Percentiles rank a stretch among this genome's conserved stretches.
These are phyloP conservation scores for Zaprionus ornatus DNA, from an alignment of 1,140 invertebrate species.

Conservation along the genomic window DNA sequence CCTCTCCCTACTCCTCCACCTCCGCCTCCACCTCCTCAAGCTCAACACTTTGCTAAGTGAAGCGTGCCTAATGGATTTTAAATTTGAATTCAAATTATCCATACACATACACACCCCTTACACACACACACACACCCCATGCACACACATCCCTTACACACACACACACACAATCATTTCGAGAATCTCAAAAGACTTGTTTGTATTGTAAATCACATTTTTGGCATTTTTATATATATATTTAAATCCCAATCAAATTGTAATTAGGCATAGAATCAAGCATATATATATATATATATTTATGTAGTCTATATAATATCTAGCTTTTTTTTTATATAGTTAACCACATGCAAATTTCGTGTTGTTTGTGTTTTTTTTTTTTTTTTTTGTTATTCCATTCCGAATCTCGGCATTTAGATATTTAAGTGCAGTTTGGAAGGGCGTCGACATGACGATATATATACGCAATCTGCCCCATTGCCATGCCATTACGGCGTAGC, in stretches of 20 bases:
- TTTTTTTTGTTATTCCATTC: conserved; percentile 52
- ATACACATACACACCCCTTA: conserved; percentile 36
- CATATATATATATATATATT: conserved; percentile 5
- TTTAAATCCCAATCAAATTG: conserved; percentile 4
- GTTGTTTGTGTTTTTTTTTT: conserved; percentile 44
- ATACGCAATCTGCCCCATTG: conserved; percentile 24
- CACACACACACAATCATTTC: conserved; percentile 50
- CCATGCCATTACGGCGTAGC: background rate
- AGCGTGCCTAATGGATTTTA: conserved; percentile 63
- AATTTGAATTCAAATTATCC: conserved; percentile 48
- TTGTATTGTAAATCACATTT: conserved; percentile 47
- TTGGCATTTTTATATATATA: conserved; percentile 35
- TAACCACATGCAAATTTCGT: conserved; percentile 60
- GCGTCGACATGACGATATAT: conserved; percentile 24
- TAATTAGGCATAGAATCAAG: background rate
- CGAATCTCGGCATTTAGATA: conserved; percentile 61
- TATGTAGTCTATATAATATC: conserved; percentile 28
- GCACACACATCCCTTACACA: conserved; percentile 19
- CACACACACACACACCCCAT: conserved; percentile 18
- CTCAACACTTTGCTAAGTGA: background rate
- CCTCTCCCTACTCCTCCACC: background rate
- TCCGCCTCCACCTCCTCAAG: background rate
- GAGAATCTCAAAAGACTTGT: conserved; percentile 79
- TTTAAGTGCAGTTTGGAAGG: conserved; percentile 26
- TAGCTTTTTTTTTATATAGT: conserved; percentile 63